These are phyloP conservation scores for Telmatherina bonti DNA, from an alignment of 2,797 vertebrate genomes.

Conservation along the genomic window DNA sequence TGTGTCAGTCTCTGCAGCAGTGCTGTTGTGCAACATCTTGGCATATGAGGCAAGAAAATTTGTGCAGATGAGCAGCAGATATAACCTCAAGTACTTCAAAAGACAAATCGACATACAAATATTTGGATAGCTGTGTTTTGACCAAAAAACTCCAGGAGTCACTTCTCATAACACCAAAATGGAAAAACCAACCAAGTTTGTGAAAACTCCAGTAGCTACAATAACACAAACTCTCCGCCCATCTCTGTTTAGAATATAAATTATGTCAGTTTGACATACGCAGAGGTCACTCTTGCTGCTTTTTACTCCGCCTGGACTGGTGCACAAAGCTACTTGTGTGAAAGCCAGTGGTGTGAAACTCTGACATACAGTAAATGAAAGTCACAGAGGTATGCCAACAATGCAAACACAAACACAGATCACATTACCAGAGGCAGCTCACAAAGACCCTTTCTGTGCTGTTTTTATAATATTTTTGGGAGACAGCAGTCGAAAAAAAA, in stretches of 20 bases:
- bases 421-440: slow-evolving; percentile 49
- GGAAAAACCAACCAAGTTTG: neutral
- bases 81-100: slow-evolving; percentile 42
- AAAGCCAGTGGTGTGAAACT: slow-evolving; percentile 18
- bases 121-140: slow-evolving; percentile 48
- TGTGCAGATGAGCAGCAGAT: slow-evolving; percentile 35
- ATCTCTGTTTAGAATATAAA: slow-evolving; percentile 24
- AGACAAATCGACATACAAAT: slow-evolving; percentile 42
- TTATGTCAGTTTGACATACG: slow-evolving; percentile 25
- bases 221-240: slow-evolving; percentile 18
- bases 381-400: slow-evolving; percentile 62
- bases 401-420: slow-evolving; percentile 71
- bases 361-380: slow-evolving; percentile 35
- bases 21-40: slow-evolving; percentile 47
- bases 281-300: slow-evolving; percentile 10
- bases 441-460: slow-evolving; percentile 15
- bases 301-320: neutral
- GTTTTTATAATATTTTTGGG: neutral
- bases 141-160: slow-evolving; percentile 8
- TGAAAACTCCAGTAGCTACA: slow-evolving; percentile 18
- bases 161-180: slow-evolving; percentile 9
- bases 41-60: slow-evolving; percentile 2
- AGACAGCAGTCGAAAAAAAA: neutral
- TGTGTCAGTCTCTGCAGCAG: slow-evolving; percentile 20
- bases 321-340: slow-evolving; percentile 36